These are phyloP conservation scores for Diceros bicornis DNA, from an alignment of 2,797 vertebrate species.

Conservation along the genomic window DNA sequence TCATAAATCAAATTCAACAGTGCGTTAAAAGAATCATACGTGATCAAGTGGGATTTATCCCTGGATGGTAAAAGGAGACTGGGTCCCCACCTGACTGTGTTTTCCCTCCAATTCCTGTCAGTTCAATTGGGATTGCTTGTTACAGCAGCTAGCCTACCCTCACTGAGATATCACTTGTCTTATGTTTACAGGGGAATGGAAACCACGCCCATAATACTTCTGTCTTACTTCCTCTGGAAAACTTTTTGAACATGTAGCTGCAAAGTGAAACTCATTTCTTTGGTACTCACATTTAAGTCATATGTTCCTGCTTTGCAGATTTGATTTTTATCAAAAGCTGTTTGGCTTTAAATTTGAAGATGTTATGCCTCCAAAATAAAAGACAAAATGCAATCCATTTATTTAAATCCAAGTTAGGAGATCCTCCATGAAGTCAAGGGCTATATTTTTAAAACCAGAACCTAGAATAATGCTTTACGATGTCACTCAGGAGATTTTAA, in stretches of 20 bases:
- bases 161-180: too few species aligned
- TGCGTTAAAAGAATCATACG: not conserved
- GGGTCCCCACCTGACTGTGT: too few species aligned
- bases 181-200: too few species aligned
- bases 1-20: not conserved
- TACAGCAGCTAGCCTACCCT: too few species aligned
- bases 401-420: not conserved
- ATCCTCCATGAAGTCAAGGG: not conserved
- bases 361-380: not conserved
- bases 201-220: not conserved
- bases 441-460: not conserved
- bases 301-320: not conserved
- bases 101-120: too few species aligned
- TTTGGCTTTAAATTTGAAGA: slow-evolving; percentile 17
- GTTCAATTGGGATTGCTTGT: too few species aligned
- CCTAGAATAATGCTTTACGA: not conserved
- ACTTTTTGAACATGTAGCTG: not conserved
- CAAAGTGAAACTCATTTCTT: not conserved
- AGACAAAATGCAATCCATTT: not conserved
- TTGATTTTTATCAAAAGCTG: not conserved
- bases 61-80: not conserved
- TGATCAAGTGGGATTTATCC: not conserved
- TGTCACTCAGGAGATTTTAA: not conserved
- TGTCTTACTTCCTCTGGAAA: not conserved
- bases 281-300: not conserved